Evolutionary conservation across 2,113 vertebrate genomes (phyloP).

Genomic region (Hemibagrus wyckioides): DNA sequence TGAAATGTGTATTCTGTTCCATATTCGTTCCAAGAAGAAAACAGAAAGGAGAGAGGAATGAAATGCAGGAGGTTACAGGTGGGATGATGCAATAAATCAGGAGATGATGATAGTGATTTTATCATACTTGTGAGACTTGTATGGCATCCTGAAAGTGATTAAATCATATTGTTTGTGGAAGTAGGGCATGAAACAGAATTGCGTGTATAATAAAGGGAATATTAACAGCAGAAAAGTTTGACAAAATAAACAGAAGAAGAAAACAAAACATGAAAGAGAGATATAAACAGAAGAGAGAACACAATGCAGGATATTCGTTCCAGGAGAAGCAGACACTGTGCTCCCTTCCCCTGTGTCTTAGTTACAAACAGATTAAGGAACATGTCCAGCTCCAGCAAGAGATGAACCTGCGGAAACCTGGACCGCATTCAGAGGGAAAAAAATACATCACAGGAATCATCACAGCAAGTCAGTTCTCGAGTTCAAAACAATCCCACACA

Average conservation of each 20-base stretch:
- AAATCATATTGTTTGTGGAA: not conserved
- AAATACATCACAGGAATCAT: not conserved
- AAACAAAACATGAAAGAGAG: not conserved
- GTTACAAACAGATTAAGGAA: not conserved
- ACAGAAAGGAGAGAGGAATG: not conserved
- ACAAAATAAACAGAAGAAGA: not conserved
- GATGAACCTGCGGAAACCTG: not conserved
- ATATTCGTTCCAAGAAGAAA: not conserved
- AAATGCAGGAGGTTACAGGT: not conserved
- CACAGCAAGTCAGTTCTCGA: not conserved
- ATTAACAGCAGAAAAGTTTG: not conserved
- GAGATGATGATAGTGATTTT: not conserved
- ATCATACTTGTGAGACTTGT: not conserved
- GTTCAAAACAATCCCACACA: not conserved
- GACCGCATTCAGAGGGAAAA: not conserved
- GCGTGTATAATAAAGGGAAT: not conserved
- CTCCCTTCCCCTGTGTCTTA: not conserved
- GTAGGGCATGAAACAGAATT: not conserved
- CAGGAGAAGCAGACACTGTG: not conserved
- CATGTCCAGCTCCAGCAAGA: not conserved
- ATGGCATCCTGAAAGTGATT: too few relatives aligned
- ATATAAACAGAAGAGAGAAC: not conserved
- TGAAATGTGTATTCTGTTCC: not conserved
- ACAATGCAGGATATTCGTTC: not conserved
- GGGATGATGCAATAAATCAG: not conserved